These are phyloP conservation scores for Glossophaga mutica DNA, from an alignment of 2,797 vertebrate genomes.

Conservation along the genomic window DNA sequence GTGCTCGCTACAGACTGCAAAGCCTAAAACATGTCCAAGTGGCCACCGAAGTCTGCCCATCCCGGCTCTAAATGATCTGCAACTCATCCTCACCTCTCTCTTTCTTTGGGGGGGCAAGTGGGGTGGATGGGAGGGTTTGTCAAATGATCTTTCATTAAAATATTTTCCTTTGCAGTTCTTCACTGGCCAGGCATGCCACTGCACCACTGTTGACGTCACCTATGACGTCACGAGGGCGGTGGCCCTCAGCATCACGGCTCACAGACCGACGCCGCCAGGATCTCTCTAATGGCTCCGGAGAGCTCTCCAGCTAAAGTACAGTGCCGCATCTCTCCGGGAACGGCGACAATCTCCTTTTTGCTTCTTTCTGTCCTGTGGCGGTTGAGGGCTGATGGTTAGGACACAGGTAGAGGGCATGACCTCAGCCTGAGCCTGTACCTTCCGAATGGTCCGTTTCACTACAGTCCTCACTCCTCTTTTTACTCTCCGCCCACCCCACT, in stretches of 20 bases:
- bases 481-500: background rate
- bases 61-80: background rate
- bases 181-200: background rate
- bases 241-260: rapidly evolving
- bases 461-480: background rate
- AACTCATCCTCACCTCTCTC: background rate
- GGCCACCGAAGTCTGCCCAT: background rate
- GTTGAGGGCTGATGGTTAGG: background rate
- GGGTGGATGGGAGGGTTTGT: background rate
- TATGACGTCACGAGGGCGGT: background rate
- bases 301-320: background rate
- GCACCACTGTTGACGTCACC: background rate
- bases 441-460: background rate
- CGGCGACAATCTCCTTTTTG: background rate
- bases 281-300: background rate
- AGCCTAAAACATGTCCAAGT: background rate
- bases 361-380: background rate
- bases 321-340: background rate
- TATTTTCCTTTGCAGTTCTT: background rate
- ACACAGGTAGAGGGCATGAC: background rate
- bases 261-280: background rate
- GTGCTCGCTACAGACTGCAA: background rate
- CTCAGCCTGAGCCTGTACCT: background rate
- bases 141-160: background rate
- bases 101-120: too few species aligned